A percentile compares a stretch with the other conserved stretches of the same genome.
phyloP scores from a whole-genome alignment of 2,113 vertebrate genomes.

The Platycercus adscitus region DNA sequence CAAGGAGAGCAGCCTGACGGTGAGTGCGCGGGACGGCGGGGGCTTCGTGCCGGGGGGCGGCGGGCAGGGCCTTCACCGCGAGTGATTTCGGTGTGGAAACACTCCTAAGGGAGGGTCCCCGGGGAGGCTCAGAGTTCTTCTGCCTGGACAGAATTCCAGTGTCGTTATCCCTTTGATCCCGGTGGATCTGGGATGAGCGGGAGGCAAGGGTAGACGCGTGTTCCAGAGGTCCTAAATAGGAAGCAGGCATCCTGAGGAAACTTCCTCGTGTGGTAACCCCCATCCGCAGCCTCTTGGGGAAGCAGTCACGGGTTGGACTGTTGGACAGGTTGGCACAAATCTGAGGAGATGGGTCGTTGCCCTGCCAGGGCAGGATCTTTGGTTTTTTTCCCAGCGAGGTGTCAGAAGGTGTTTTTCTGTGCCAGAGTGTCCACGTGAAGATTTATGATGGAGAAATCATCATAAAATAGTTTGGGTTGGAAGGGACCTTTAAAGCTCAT shows the following conservation, averaged over 20 bases:
- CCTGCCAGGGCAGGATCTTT: too few species aligned
- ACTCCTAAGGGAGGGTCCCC: rapidly evolving
- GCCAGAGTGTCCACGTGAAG: not conserved
- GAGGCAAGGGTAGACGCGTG: not conserved
- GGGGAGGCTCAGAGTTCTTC: rapidly evolving
- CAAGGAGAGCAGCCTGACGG: conserved; percentile 56
- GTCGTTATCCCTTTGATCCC: rapidly evolving
- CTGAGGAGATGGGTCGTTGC: not conserved
- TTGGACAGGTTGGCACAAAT: too few species aligned
- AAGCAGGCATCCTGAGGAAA: not conserved
- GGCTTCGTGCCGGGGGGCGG: too few species aligned
- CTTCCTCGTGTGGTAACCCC: not conserved
- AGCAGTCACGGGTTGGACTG: not conserved
- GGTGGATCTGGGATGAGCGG: not conserved
- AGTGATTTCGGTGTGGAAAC: rapidly evolving
- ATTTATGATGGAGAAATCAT: not conserved
- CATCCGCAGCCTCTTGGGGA: not conserved
- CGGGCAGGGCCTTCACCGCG: not conserved
- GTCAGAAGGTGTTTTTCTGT: not conserved
- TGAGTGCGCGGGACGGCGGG: not conserved
- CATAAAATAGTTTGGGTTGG: not conserved
- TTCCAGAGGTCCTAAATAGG: not conserved
- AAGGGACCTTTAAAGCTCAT: not conserved
- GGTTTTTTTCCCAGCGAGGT: not conserved
- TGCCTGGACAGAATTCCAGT: not conserved